phyloP scores from a whole-genome alignment of 2,888 invertebrate species.

The Euzetes globulus region DNA sequence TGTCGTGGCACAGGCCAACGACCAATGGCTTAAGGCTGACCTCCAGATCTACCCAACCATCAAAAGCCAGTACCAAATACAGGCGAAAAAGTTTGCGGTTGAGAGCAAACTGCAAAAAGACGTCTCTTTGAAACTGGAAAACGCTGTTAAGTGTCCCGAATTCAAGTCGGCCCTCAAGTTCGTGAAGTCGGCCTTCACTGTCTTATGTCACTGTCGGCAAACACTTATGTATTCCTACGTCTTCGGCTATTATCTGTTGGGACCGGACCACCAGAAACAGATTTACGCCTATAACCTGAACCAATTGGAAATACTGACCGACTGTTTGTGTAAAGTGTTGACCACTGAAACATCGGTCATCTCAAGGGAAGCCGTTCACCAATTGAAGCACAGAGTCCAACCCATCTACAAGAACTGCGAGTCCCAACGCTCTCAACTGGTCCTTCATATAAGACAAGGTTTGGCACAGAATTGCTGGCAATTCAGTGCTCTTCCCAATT shows the following conservation, averaged over 20 bases:
- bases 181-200: slow-evolving; percentile 92
- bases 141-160: slow-evolving; percentile 96
- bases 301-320: no score
- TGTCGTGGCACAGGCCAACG: slow-evolving; percentile 49
- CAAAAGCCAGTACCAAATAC: slow-evolving; percentile 98
- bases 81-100: slow-evolving; percentile 95
- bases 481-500: background rate
- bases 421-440: background rate
- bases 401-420: background rate
- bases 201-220: slow-evolving; percentile 90
- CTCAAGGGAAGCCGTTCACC: background rate
- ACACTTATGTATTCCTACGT: slow-evolving; percentile 99
- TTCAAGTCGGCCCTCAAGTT: slow-evolving; percentile 99
- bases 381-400: background rate
- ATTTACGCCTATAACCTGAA: no score
- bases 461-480: background rate
- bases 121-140: slow-evolving; percentile 96
- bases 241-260: slow-evolving; percentile 77
- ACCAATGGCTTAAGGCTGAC: slow-evolving; percentile 38
- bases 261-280: no score
- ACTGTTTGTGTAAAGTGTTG: no score
- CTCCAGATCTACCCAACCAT: slow-evolving; percentile 95
- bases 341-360: background rate
- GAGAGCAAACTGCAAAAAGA: slow-evolving; percentile 92
- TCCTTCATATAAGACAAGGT: background rate